These are phyloP conservation scores for Drosophila lacertosa DNA, from an alignment of 1,140 invertebrate genomes.

Conservation along the genomic window DNA sequence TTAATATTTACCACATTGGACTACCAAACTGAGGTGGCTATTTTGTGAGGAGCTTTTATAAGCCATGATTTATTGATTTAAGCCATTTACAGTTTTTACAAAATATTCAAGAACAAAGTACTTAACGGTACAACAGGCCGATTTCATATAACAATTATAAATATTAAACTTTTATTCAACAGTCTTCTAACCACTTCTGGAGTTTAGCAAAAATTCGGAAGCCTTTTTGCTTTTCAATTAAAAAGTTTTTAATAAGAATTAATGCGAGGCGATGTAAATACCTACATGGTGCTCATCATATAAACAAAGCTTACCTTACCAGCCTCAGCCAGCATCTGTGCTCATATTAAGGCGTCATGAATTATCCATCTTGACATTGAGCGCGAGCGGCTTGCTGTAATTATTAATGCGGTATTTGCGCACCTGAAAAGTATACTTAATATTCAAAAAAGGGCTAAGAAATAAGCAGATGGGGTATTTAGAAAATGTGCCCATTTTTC, in stretches of 20 bases:
- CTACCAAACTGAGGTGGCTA: neutral
- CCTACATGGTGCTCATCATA: conserved; percentile 23
- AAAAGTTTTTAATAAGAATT: conserved; percentile 46
- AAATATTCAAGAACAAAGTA: too few relatives aligned
- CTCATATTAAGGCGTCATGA: conserved; percentile 38
- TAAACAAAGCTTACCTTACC: conserved; percentile 4
- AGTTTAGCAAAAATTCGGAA: neutral
- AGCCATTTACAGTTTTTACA: too few relatives aligned
- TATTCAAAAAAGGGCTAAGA: conserved; percentile 38
- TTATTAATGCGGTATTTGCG: conserved; percentile 53
- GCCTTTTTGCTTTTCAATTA: conserved; percentile 42
- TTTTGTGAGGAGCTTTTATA: neutral
- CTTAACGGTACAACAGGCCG: too few relatives aligned
- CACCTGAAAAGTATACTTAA: conserved; percentile 30
- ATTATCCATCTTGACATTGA: conserved; percentile 28
- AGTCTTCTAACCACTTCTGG: conserved; percentile 1
- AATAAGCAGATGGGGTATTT: neutral
- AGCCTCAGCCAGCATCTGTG: conserved; percentile 6
- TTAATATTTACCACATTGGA: conserved; percentile 11
- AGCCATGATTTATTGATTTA: neutral
- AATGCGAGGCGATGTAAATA: conserved; percentile 16
- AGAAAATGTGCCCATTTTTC: conserved; percentile 6
- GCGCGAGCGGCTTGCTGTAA: conserved; percentile 13
- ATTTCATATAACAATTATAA: too few relatives aligned
- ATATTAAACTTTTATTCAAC: neutral